A percentile compares a stretch with the other conserved stretches of the same genome.
Evolutionary conservation across 2,888 invertebrate species (phyloP).

Genomic region (Cosmia trapezina): DNA sequence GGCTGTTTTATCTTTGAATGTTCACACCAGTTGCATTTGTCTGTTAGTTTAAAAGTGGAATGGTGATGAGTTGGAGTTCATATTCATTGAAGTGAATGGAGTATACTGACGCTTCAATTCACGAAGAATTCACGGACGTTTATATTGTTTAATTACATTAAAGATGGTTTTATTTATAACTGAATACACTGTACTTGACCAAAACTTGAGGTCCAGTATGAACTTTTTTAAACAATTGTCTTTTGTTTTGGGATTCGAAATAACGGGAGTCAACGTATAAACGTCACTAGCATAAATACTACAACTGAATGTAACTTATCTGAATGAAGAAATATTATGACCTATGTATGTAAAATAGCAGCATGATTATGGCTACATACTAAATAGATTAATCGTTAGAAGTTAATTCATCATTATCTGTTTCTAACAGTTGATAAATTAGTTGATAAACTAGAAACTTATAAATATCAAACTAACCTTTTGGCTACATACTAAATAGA

Average conservation of each 20-base stretch:
- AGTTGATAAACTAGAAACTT: neutral
- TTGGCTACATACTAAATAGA: no score
- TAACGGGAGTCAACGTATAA: neutral
- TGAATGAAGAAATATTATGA: neutral
- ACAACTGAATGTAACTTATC: neutral
- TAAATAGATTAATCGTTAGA: neutral
- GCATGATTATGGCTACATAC: neutral
- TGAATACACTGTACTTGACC: neutral
- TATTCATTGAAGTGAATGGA: neutral
- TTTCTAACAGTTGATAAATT: neutral
- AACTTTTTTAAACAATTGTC: neutral
- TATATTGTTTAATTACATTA: neutral
- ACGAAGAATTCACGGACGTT: neutral
- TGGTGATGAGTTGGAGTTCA: neutral
- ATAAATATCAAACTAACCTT: neutral
- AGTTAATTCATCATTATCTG: neutral
- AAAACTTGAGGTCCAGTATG: neutral
- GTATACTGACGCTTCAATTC: neutral
- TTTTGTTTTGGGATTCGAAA: neutral
- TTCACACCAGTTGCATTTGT: constrained; percentile 33
- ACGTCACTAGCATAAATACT: neutral
- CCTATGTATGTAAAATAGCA: neutral
- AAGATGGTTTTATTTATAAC: neutral
- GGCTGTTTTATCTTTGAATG: constrained; percentile 7
- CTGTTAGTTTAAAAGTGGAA: neutral